Conservation (phyloP, 2,797 vertebrate genomes). For the Streptopelia turtur region DNA sequence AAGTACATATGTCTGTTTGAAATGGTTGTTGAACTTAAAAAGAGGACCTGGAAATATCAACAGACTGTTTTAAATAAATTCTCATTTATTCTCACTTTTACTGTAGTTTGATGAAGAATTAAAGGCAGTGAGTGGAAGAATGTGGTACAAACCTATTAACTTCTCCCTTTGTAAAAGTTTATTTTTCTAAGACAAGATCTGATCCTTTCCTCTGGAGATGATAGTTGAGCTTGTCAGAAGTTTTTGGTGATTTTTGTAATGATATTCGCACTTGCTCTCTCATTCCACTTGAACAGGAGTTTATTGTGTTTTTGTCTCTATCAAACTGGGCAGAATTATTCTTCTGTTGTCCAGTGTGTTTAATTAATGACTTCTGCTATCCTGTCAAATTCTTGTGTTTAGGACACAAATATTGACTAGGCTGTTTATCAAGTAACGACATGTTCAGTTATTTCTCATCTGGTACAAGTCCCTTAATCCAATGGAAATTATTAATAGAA, state of each 20-base stretch:
- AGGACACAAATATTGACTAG: neutral
- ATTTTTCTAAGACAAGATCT: neutral
- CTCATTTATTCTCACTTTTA: neutral
- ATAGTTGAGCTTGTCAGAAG: neutral
- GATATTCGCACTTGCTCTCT: neutral
- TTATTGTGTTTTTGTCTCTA: neutral
- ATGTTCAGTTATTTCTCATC: neutral
- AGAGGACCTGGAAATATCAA: neutral
- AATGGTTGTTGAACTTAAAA: neutral
- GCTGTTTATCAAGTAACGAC: neutral
- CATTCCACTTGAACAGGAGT: neutral
- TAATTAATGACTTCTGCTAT: neutral
- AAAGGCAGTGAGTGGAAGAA: neutral
- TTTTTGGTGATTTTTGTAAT: neutral
- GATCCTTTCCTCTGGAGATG: neutral
- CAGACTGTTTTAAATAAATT: neutral
- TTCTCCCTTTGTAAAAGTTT: neutral
- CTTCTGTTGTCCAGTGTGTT: neutral
- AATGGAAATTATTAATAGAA: conserved; percentile 1
- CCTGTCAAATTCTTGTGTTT: neutral
- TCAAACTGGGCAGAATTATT: neutral
- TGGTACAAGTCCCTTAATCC: neutral
- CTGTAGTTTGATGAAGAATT: neutral
- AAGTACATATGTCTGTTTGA: neutral
- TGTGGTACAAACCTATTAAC: neutral